Conservation (phyloP, 1,140 invertebrate species). For the Plectus sambesii region DNA sequence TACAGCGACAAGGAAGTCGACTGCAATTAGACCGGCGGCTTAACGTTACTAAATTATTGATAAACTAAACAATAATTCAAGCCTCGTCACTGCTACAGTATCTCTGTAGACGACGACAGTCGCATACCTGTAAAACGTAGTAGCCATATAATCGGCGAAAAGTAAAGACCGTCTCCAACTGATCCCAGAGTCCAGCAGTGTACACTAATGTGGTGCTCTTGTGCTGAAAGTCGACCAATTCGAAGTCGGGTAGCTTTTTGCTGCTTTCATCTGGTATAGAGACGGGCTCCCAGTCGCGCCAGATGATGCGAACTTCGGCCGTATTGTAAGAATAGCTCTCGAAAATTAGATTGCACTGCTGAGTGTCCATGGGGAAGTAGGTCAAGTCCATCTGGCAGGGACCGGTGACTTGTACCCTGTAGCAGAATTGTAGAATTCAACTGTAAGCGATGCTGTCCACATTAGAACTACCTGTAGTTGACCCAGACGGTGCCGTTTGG, state of each 20-base stretch:
- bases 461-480: slow-evolving; percentile 1
- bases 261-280: slow-evolving; percentile 41
- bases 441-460: no score
- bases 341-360: slow-evolving; percentile 41
- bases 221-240: slow-evolving; percentile 32
- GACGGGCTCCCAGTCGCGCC: slow-evolving; percentile 42
- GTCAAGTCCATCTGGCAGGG: slow-evolving; percentile 38
- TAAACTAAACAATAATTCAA: no score
- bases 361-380: slow-evolving; percentile 36
- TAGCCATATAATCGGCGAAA: slow-evolving; percentile 42
- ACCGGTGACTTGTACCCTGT: slow-evolving; percentile 31
- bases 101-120: no score
- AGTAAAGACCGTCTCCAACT: slow-evolving; percentile 39
- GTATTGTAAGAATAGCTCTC: slow-evolving; percentile 44
- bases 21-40: no score
- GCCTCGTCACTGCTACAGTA: no score
- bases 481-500: slow-evolving; percentile 32
- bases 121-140: slow-evolving; percentile 40
- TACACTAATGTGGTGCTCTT: slow-evolving; percentile 35
- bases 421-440: no score
- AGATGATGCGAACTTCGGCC: slow-evolving; percentile 42
- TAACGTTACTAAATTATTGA: no score
- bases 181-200: slow-evolving; percentile 42
- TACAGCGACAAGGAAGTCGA: no score
- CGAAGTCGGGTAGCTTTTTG: slow-evolving; percentile 42